A percentile compares a stretch with the other conserved stretches of the same genome.
phyloP scores from a whole-genome alignment of 2,888 invertebrate species.

The Andrena bicolor region DNA sequence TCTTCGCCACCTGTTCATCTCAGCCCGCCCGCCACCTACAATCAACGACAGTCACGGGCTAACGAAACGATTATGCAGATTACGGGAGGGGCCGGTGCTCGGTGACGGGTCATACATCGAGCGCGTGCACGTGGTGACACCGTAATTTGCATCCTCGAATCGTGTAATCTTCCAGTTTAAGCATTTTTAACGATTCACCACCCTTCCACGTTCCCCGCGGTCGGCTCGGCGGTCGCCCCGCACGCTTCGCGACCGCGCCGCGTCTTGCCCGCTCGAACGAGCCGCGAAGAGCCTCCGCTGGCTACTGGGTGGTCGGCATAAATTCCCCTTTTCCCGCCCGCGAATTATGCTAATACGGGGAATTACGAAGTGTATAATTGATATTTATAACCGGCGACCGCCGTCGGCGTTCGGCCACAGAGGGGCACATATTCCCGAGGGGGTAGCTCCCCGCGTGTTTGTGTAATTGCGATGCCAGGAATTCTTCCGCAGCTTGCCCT shows the following conservation, averaged over 20 bases:
- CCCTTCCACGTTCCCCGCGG: not conserved
- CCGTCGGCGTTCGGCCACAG: slow-evolving; percentile 30
- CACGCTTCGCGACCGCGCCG: slow-evolving; percentile 25
- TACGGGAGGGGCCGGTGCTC: slow-evolving; percentile 51
- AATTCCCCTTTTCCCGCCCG: slow-evolving; percentile 76
- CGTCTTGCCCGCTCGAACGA: slow-evolving; percentile 4
- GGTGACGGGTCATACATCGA: slow-evolving; percentile 73
- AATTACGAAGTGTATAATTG: slow-evolving; percentile 83
- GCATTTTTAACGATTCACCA: slow-evolving; percentile 71
- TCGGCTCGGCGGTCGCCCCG: not conserved
- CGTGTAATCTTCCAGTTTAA: slow-evolving; percentile 81
- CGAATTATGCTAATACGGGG: slow-evolving; percentile 82
- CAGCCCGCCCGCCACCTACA: slow-evolving; percentile 74
- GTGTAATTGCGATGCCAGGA: slow-evolving; percentile 40
- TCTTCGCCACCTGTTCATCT: slow-evolving; percentile 77
- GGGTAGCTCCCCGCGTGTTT: slow-evolving; percentile 41
- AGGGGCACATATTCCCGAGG: not conserved
- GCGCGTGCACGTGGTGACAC: slow-evolving; percentile 79
- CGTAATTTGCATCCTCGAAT: slow-evolving; percentile 82
- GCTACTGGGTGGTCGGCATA: slow-evolving; percentile 83
- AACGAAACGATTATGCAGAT: slow-evolving; percentile 81
- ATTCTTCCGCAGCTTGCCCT: slow-evolving; percentile 25
- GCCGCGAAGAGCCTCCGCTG: slow-evolving; percentile 39
- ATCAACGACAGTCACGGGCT: slow-evolving; percentile 73
- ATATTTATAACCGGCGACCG: slow-evolving; percentile 79